Evolutionary conservation across 2,888 invertebrate species (phyloP).

Genomic region (Fragum whitleyi): DNA sequence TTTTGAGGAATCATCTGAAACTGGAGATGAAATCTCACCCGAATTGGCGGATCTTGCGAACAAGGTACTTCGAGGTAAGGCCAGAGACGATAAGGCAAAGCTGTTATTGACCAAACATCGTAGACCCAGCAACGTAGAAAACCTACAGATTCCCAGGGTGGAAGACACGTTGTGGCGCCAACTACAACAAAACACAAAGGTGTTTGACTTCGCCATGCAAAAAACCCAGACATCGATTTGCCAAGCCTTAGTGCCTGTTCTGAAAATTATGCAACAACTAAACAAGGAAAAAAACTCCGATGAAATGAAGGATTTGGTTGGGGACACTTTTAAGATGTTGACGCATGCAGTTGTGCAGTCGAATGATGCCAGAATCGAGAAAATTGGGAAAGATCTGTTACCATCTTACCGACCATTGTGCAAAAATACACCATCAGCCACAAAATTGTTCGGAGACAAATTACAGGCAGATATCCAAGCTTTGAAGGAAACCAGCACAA

Average conservation of each 20-base stretch:
- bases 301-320: background rate
- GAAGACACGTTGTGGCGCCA: slow-evolving; percentile 26
- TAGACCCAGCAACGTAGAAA: slow-evolving; percentile 14
- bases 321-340: slow-evolving; percentile 36
- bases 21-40: background rate
- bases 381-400: slow-evolving; percentile 29
- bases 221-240: background rate
- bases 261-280: slow-evolving; percentile 15
- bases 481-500: slow-evolving; percentile 3
- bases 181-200: slow-evolving; percentile 11
- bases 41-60: slow-evolving; percentile 7
- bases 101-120: background rate
- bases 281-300: background rate
- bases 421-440: slow-evolving; percentile 23
- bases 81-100: slow-evolving; percentile 25
- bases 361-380: slow-evolving; percentile 20
- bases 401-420: slow-evolving; percentile 27
- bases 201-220: slow-evolving; percentile 13
- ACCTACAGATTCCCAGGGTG: slow-evolving; percentile 25
- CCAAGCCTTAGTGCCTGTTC: slow-evolving; percentile 20
- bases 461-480: slow-evolving; percentile 19
- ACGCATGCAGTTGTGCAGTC: slow-evolving; percentile 16
- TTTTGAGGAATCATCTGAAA: slow-evolving; percentile 6
- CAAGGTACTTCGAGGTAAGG: background rate
- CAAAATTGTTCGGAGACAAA: slow-evolving; percentile 33